phyloP scores from a whole-genome alignment of 2,888 invertebrate genomes.

The Pseudococcus longispinus region DNA sequence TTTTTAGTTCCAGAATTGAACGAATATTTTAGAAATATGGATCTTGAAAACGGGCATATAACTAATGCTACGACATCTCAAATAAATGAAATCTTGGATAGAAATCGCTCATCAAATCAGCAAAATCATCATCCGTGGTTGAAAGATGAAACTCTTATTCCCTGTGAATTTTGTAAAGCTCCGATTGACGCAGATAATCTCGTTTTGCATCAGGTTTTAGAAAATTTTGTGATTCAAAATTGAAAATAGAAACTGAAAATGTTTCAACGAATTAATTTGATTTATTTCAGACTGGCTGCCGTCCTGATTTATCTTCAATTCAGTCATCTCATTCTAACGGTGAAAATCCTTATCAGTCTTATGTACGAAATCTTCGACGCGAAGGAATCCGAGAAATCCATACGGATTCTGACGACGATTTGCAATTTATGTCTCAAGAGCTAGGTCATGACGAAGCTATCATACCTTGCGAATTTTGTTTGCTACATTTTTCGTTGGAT shows the following conservation, averaged over 20 bases:
- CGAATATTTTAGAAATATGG: slow-evolving; percentile 50
- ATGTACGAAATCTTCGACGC: neutral
- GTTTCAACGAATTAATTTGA: neutral
- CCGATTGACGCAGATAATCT: slow-evolving; percentile 66
- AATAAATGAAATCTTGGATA: neutral
- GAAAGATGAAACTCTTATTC: slow-evolving; percentile 61
- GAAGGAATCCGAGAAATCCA: slow-evolving; percentile 15
- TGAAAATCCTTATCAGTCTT: neutral
- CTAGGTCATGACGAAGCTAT: neutral
- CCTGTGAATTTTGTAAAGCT: slow-evolving; percentile 68
- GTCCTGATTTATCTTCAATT: slow-evolving; percentile 58
- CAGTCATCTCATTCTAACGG: neutral
- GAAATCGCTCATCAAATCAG: neutral
- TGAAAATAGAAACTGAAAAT: neutral
- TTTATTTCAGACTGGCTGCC: slow-evolving; percentile 57
- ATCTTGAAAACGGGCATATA: slow-evolving; percentile 28
- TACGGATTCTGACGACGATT: neutral
- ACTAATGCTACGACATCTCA: neutral
- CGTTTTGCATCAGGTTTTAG: slow-evolving; percentile 65
- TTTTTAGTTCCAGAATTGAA: slow-evolving; percentile 35
- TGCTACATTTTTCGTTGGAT: slow-evolving; percentile 33
- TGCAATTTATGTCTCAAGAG: neutral
- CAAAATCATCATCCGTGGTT: neutral
- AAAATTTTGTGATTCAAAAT: neutral
- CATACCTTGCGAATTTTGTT: slow-evolving; percentile 52